A percentile compares a stretch with the other conserved stretches of the same genome.
Conservation (phyloP, 2,888 invertebrate species). For the Limenitis camilla region DNA sequence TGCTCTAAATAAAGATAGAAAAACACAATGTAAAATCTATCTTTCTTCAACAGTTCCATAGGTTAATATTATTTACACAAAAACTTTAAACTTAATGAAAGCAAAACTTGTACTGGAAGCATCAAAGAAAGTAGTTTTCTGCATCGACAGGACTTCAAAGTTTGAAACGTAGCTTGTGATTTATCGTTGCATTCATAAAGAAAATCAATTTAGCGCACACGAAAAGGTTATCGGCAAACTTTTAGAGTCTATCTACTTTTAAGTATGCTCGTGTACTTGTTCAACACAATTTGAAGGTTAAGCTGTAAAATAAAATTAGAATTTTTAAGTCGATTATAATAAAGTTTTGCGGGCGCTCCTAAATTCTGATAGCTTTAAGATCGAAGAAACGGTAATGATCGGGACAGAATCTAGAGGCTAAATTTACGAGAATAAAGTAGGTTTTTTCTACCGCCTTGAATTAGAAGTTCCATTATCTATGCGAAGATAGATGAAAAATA, state of each 20-base stretch:
- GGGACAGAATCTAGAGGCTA: no score
- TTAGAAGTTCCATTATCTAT: no score
- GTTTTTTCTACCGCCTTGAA: no score
- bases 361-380: no score
- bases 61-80: neutral
- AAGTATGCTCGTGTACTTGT: neutral
- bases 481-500: no score
- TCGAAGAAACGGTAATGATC: no score
- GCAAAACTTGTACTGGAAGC: slow-evolving; percentile 2
- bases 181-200: slow-evolving; percentile 6
- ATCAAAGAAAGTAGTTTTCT: slow-evolving; percentile 4
- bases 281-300: neutral
- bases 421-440: no score
- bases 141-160: slow-evolving; percentile 7
- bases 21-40: no score
- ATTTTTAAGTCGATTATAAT: no score
- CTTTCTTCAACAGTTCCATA: neutral
- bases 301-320: no score
- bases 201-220: slow-evolving; percentile 7
- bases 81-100: neutral
- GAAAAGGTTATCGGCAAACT: neutral
- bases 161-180: slow-evolving; percentile 2
- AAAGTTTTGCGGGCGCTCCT: no score
- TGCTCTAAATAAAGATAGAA: no score
- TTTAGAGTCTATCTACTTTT: neutral